Evolutionary conservation across 2,888 invertebrate species (phyloP).

Genomic region (Marronus borbonicus): DNA sequence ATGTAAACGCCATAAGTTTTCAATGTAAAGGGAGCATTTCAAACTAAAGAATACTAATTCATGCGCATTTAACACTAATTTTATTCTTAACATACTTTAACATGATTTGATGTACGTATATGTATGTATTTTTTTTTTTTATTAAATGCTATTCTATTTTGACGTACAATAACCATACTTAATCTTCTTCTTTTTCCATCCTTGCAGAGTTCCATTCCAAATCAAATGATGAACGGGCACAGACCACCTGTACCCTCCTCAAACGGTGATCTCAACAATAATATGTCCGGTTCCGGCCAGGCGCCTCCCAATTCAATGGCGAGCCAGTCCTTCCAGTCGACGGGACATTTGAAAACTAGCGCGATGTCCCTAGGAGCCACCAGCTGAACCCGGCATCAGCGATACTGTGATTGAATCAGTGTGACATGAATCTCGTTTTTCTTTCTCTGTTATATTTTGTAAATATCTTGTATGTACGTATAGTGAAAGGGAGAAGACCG

Average conservation of each 20-base stretch:
- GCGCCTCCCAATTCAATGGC: slow-evolving; percentile 67
- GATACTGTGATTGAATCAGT: slow-evolving; percentile 51
- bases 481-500: not conserved
- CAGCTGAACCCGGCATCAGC: slow-evolving; percentile 74
- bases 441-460: slow-evolving; percentile 30
- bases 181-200: slow-evolving; percentile 43
- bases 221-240: slow-evolving; percentile 74
- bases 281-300: slow-evolving; percentile 75
- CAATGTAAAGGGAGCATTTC: no score
- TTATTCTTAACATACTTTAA: no score
- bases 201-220: slow-evolving; percentile 66
- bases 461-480: slow-evolving; percentile 28
- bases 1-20: no score
- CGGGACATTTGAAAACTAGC: slow-evolving; percentile 69
- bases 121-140: not conserved
- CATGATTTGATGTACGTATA: not conserved
- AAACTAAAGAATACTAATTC: no score
- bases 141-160: not conserved
- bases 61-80: no score
- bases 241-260: slow-evolving; percentile 68
- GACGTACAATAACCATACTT: not conserved
- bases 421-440: slow-evolving; percentile 37
- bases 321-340: slow-evolving; percentile 73
- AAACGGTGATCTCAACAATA: slow-evolving; percentile 79
- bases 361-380: slow-evolving; percentile 75